phyloP scores from a whole-genome alignment of 2,888 invertebrate genomes.

The Brenthis ino region DNA sequence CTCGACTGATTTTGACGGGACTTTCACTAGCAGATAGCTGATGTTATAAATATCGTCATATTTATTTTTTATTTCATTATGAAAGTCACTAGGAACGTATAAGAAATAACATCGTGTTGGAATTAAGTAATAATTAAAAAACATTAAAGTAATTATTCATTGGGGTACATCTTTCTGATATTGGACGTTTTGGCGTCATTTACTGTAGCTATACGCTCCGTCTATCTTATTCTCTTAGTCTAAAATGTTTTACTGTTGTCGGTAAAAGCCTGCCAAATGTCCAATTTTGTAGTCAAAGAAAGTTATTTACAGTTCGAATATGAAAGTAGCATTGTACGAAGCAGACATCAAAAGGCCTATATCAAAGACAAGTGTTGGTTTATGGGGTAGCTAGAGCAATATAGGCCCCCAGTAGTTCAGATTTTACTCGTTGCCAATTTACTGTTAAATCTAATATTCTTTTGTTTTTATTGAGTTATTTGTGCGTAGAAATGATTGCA shows the following conservation, averaged over 20 bases:
- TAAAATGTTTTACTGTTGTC: slow-evolving; percentile 14
- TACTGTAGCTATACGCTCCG: too few relatives aligned
- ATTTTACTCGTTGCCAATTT: slow-evolving; percentile 52
- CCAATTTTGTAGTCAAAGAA: slow-evolving; percentile 58
- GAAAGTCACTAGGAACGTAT: too few relatives aligned
- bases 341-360: slow-evolving; percentile 76
- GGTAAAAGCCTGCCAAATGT: slow-evolving; percentile 54
- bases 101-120: too few relatives aligned
- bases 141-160: too few relatives aligned
- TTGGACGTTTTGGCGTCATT: too few relatives aligned
- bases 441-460: slow-evolving; percentile 35
- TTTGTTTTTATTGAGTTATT: slow-evolving; percentile 27
- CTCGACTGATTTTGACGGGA: too few relatives aligned
- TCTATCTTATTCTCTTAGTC: slow-evolving; percentile 22
- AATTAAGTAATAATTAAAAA: too few relatives aligned
- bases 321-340: slow-evolving; percentile 70
- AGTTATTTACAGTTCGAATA: slow-evolving; percentile 61
- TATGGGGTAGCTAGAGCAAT: slow-evolving; percentile 60
- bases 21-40: too few relatives aligned
- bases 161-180: too few relatives aligned
- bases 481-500: neutral
- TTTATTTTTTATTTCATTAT: too few relatives aligned
- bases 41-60: too few relatives aligned
- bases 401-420: slow-evolving; percentile 62
- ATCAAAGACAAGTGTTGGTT: slow-evolving; percentile 70